Base-by-base conservation (phyloP, 1,140 invertebrate genomes). In the Plectrocnemia conspersa region DNA sequence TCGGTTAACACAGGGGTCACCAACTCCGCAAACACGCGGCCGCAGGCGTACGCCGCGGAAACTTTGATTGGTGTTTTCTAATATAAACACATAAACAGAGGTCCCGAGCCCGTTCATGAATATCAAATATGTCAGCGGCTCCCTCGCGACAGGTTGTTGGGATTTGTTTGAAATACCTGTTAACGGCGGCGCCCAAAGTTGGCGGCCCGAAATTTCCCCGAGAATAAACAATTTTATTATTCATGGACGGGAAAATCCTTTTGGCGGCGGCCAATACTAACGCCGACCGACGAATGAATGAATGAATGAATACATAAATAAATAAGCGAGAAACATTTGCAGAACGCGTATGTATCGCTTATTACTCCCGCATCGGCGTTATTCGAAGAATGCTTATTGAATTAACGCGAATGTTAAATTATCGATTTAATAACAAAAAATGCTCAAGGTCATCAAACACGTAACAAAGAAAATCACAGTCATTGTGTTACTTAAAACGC, bases 141-240 rank as follows among this genome's bases (percentile, higher is more conserved):
- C 36, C 40, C 40, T 40, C n/a, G 50, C 38, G 50, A 52, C 50
- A 52, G 33, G 33, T 21, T 52, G 50, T 44, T 42, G 25, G 36
- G 50, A 44, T 41, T 52, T 42, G 50, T 41, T 52, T 27, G 50
- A 52, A 33, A 52, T 52, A 52, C 50, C 50, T 52, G 50, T 52
- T 52, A 52, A 41, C 50, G 40, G 46, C 23, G 15, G 35, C 35
- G 35, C 18, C 35, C 35, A 38, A 38, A 38, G 35, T 38, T 38
- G 35, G 35, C 10, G 11, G 35, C 36, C 13, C 16, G 36, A 35
- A 50, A 50, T 50, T 50, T 50, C 40, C 11, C 47, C 33, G n/a
- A 38, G 47, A 50, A 50, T 50, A 50, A 50, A 50, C 47, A 50
- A 50, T 50, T 50, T 50, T 50, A 50, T 50, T 50, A 50, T 50